Evolutionary conservation across 2,113 vertebrate species (phyloP).

Genomic region (Podilymbus podiceps): DNA sequence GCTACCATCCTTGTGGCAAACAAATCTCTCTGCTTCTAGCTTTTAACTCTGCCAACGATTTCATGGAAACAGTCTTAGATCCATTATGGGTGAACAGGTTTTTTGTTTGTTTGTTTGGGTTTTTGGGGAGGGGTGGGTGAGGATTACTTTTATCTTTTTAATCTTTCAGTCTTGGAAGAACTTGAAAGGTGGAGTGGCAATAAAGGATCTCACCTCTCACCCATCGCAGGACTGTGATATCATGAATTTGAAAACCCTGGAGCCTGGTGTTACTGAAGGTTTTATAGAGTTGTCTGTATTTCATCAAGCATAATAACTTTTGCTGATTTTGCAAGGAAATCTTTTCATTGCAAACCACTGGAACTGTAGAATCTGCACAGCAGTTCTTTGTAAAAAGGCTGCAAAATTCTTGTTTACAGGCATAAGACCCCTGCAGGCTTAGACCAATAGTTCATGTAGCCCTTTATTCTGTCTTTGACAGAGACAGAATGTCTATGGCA

Average conservation of each 20-base stretch:
- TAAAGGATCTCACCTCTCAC: background rate
- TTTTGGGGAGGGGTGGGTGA: accelerated
- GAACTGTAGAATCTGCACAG: background rate
- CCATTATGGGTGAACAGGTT: background rate
- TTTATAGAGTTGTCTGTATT: conserved; percentile 18
- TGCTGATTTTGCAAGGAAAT: background rate
- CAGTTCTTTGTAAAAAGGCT: background rate
- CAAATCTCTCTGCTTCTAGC: background rate
- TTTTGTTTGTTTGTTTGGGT: too few relatives aligned
- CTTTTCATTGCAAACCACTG: background rate
- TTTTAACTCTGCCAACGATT: background rate
- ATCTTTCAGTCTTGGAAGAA: background rate
- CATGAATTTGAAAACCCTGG: background rate
- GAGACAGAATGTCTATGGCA: background rate
- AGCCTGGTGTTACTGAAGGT: conserved; percentile 12
- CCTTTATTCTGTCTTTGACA: background rate
- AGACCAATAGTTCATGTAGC: background rate
- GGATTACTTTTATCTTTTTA: background rate
- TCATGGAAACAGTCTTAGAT: background rate
- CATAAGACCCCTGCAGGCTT: background rate
- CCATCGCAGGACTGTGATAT: background rate
- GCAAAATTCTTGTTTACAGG: background rate
- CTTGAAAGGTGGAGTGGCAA: background rate
- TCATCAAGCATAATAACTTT: background rate
- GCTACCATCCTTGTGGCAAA: background rate